Percentiles rank a stretch among this genome's conserved stretches.
These are phyloP conservation scores for Wiebesia pumilae DNA, from an alignment of 1,140 invertebrate species.

Conservation along the genomic window DNA sequence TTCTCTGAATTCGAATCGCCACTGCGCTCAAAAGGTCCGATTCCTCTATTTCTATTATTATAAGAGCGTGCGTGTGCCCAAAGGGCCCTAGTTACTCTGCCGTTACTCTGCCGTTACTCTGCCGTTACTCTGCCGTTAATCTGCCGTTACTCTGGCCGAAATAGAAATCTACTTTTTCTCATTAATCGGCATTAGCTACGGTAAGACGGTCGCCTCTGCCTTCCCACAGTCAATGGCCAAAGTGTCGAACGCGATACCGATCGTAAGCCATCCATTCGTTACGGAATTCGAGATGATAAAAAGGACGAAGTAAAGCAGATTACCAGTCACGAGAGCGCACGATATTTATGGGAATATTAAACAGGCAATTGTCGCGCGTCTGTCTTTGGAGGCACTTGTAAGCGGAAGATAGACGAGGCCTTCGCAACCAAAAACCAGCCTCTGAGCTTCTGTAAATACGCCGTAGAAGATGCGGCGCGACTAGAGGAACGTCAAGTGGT, in stretches of 20 bases:
- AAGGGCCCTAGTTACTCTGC: neutral
- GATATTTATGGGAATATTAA: conserved; percentile 28
- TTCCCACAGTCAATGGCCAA: too few relatives aligned
- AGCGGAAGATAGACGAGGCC: conserved; percentile 10
- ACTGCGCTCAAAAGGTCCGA: conserved; percentile 21
- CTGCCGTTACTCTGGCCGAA: neutral
- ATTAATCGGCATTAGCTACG: neutral
- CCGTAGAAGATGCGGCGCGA: conserved; percentile 56
- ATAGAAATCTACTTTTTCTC: neutral
- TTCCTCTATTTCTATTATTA: conserved; percentile 49
- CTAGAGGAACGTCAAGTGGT: conserved; percentile 61
- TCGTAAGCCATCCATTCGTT: neutral
- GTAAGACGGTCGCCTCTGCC: neutral
- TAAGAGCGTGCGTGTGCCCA: neutral
- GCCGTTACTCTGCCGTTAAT: too few relatives aligned
- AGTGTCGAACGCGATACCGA: neutral
- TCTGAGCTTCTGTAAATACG: conserved; percentile 59
- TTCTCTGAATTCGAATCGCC: conserved; percentile 44
- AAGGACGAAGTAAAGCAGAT: neutral
- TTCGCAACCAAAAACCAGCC: neutral
- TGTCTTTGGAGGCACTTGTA: neutral
- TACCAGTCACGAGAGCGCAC: neutral
- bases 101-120: too few relatives aligned
- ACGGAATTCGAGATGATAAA: neutral
- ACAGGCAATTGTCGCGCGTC: neutral